Evolutionary conservation across 2,888 invertebrate genomes (phyloP).

Genomic region (Agrotis puta): DNA sequence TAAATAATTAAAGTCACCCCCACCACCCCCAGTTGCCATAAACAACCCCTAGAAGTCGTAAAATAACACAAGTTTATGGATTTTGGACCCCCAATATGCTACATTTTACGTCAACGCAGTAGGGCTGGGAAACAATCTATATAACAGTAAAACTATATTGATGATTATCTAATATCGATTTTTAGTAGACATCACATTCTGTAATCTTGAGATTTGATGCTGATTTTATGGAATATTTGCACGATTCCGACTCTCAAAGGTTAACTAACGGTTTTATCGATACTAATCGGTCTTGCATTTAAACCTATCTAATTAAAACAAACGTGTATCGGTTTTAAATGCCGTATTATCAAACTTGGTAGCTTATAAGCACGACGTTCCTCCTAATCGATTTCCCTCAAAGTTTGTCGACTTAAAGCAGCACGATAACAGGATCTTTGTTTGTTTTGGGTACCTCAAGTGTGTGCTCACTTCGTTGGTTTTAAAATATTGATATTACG

Average conservation of each 20-base stretch:
- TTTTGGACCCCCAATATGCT: slow-evolving; percentile 63
- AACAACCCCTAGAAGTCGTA: slow-evolving; percentile 79
- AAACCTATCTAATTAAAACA: slow-evolving; percentile 52
- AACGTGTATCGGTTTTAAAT: slow-evolving; percentile 57
- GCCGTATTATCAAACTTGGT: slow-evolving; percentile 46
- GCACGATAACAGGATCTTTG: slow-evolving; percentile 37
- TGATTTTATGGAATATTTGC: slow-evolving; percentile 56
- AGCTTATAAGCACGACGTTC: slow-evolving; percentile 25
- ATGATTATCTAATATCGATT: slow-evolving; percentile 60
- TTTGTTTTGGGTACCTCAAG: slow-evolving; percentile 42
- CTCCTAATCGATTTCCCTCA: slow-evolving; percentile 38
- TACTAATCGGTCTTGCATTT: slow-evolving; percentile 56
- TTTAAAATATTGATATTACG: slow-evolving; percentile 50
- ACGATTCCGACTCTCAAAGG: slow-evolving; percentile 47
- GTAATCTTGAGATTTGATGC: slow-evolving; percentile 43
- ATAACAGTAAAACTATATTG: slow-evolving; percentile 55
- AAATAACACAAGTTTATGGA: slow-evolving; percentile 75
- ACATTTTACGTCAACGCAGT: slow-evolving; percentile 61
- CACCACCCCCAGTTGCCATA: slow-evolving; percentile 68
- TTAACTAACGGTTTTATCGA: slow-evolving; percentile 37
- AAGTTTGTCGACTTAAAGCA: slow-evolving; percentile 39
- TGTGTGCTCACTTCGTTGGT: slow-evolving; percentile 29
- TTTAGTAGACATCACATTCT: slow-evolving; percentile 34
- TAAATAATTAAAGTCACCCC: slow-evolving; percentile 73
- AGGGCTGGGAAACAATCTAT: slow-evolving; percentile 59